A percentile compares a stretch with the other conserved stretches of the same genome.
phyloP scores from a whole-genome alignment of 2,797 vertebrate species.

The Chiroxiphia lanceolata region DNA sequence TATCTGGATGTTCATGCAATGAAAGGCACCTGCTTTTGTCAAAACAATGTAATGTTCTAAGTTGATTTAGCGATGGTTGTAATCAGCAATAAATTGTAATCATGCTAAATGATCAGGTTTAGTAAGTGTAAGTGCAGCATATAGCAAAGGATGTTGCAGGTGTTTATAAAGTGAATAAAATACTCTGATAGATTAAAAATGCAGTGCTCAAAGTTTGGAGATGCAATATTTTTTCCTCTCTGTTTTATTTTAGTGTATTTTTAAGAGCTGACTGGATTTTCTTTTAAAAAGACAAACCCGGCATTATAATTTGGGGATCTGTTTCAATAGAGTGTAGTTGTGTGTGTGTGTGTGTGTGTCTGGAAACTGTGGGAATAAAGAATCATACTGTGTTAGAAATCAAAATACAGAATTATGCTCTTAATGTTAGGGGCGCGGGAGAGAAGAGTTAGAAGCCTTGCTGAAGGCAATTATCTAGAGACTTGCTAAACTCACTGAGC shows the following conservation, averaged over 20 bases:
- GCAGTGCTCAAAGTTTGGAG: background rate
- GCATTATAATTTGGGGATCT: constrained; percentile 6
- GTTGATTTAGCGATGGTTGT: background rate
- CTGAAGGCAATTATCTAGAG: constrained; percentile 24
- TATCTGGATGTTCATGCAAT: background rate
- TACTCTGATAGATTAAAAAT: background rate
- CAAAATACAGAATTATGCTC: constrained; percentile 30
- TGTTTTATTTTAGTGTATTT: background rate
- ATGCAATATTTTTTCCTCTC: background rate
- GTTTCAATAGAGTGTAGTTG: background rate
- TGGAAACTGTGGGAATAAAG: background rate
- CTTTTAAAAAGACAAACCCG: background rate
- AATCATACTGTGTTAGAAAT: constrained; percentile 1
- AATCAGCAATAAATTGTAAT: constrained; percentile 27
- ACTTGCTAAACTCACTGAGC: background rate
- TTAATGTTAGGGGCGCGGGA: background rate
- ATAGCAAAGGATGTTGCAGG: background rate
- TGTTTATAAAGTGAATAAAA: background rate
- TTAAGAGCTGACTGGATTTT: background rate
- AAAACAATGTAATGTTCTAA: background rate
- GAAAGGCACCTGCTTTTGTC: background rate
- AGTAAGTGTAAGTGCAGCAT: background rate
- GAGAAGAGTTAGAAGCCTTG: background rate
- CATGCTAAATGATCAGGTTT: background rate
- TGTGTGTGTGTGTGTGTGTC: background rate